Evolutionary conservation across 2,888 invertebrate genomes (phyloP), one percentile per base, ranked within the genome.

Genomic region (Nymphalis polychloros): DNA sequence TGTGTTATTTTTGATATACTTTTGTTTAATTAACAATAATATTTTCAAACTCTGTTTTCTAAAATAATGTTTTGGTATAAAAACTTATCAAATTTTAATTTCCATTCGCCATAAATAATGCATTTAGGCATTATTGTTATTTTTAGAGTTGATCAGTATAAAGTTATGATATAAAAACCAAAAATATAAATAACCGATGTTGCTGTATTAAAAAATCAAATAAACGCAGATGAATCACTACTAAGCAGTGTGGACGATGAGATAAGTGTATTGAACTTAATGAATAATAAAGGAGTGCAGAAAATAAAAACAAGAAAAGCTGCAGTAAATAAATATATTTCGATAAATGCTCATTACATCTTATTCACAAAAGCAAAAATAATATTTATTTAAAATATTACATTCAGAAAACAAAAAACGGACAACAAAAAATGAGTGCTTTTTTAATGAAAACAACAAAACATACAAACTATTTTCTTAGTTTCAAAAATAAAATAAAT

Each of bases 271-370:
- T 13, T 5, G 1, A 41, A 52, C 63, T 55, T 46, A 17, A 59
- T 17, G 41, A 59, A 65, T 65, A 70, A 70, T 63, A 73, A 75
- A 74, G 73, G 77, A 79, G 79, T 72, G 75, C 78, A 77, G 79
- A 77, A 82, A 82, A 86, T 85, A 84, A 88, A 88, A 88, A 85
- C 67, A 80, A 83, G 81, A 78, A 78, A 90, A 90, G 85, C 86
- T 82, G 84, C 81, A 86, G 84, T 84, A 80, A 87, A 86, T 84
- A 86, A 84, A 85, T 88, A 87, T 89, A 88, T 87, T 87, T 85
- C 75, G 71, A 78, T 75, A 81, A 80, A 81, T 79, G 80, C 72
- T 31, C 73, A 72, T 77, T 79, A 83, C 77, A 80, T 79, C 16
- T 63, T 72, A 65, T 72, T 73, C 73, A 75, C 72, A 74, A 67